Conservation (phyloP, 2,888 invertebrate genomes). For the Spialia ferax region DNA sequence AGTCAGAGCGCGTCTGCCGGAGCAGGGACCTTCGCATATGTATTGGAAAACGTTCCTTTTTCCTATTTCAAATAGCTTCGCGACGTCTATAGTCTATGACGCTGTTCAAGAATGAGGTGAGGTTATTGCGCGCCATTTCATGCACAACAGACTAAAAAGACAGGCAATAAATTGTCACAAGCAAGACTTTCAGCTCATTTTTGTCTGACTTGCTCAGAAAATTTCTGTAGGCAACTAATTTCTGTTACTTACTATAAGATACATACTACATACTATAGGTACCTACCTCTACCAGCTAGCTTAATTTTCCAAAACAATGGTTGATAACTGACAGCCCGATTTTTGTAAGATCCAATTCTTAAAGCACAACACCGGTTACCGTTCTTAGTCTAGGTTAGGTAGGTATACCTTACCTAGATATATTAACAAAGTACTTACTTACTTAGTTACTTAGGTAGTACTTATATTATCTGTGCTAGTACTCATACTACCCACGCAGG, state of each 20-base stretch:
- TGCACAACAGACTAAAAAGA: not conserved
- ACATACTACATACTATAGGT: too few relatives aligned
- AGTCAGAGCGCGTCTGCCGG: constrained; percentile 81
- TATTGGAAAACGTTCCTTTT: constrained; percentile 11
- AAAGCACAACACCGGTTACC: not conserved
- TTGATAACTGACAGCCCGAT: too few relatives aligned
- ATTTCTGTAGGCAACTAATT: not conserved
- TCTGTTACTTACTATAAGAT: not conserved
- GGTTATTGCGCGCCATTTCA: not conserved
- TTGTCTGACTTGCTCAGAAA: too few relatives aligned
- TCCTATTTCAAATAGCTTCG: constrained; percentile 3
- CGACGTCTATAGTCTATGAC: constrained; percentile 12
- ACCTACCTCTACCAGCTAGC: too few relatives aligned
- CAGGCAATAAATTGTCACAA: not conserved
- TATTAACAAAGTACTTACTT: too few relatives aligned
- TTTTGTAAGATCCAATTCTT: too few relatives aligned
- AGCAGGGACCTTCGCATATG: constrained; percentile 73
- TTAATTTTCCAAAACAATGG: too few relatives aligned
- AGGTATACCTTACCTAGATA: too few relatives aligned
- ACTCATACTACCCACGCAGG: not conserved
- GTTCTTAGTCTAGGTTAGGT: not conserved
- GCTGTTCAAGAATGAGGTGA: constrained; percentile 12
- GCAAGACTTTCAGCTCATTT: not conserved
- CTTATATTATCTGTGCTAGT: too few relatives aligned
- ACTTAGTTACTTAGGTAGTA: too few relatives aligned